Base-by-base conservation (phyloP, 2,113 vertebrate genomes). In the Anthoscopus minutus region DNA sequence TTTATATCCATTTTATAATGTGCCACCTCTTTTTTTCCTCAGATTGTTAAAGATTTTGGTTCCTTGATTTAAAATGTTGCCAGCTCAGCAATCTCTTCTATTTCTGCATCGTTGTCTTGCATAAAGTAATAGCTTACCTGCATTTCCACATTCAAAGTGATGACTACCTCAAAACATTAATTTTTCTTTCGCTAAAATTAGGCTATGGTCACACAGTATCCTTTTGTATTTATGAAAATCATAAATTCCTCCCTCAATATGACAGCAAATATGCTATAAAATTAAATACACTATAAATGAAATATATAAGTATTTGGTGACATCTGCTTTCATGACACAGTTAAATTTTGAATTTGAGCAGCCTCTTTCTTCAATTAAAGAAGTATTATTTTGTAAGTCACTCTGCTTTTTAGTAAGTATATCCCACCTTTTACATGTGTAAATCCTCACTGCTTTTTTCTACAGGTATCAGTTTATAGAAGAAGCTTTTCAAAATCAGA, bases 391-490 rank as follows among this genome's bases (percentile, higher is more conserved):
- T 79, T 62, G 15, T 69, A 58, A 61, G 30, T n/a, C 20, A 37
- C 6, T 37, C 16, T 54, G 40, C 8, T 77, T 91, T 89, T 73
- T 85, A 33, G 40, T 12, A 48, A 60, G 23, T 58, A 1, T 62
- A 10, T 73, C 50, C 30, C 7, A 54, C 15, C 4, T 91, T 79
- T 53, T 67, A 64, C 24, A 67, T 81, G 15, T 91, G 77, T 91
- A 77, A 71, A 70, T 87, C 42, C 15, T 92, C 71, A 60, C 23
- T 86, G 8, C 81, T 85, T 88, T 89, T 93, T 81, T 72, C 82
- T 97, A 24, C 86, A 99, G 99, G 93, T 99, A 99, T 65, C 99
- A 99, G 94, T 99, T 99, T 98, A 98, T 99, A 96, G 99, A 99
- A 96, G 99, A 99, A 96, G 99, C 99, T 12, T 99, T 99, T 97